Conservation (phyloP, 2,113 vertebrate genomes). For the Geococcyx californianus region DNA sequence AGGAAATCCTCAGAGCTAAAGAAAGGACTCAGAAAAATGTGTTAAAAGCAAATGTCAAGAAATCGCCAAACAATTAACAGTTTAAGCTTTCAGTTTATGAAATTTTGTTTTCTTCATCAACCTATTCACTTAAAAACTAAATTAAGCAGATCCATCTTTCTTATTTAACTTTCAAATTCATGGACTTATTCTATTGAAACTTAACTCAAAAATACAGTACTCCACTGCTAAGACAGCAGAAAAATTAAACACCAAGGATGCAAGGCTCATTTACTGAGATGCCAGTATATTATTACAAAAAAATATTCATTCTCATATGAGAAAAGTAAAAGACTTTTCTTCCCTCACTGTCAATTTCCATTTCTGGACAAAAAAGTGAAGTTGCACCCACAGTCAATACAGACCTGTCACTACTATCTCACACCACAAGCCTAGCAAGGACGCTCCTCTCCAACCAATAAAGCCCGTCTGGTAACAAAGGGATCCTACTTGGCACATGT, state of each 20-base stretch:
- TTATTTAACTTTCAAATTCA: neutral
- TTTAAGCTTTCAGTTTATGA: neutral
- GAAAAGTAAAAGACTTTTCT: neutral
- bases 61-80: neutral
- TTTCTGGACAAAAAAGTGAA: neutral
- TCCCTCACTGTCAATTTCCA: neutral
- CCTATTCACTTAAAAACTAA: neutral
- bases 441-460: neutral
- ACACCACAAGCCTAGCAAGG: neutral
- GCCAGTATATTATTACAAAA: neutral
- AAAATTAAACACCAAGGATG: neutral
- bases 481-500: neutral
- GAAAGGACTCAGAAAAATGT: neutral
- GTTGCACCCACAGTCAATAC: neutral
- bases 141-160: neutral
- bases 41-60: neutral
- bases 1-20: neutral
- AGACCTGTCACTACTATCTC: neutral
- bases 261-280: neutral
- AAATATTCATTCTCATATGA: neutral
- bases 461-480: neutral
- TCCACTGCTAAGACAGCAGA: neutral
- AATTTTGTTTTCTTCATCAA: neutral
- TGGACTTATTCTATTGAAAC: neutral
- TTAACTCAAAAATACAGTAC: neutral